Percentiles rank a stretch among this genome's conserved stretches.
Conservation (phyloP, 2,888 invertebrate genomes). For the Scrobipalpa costella region DNA sequence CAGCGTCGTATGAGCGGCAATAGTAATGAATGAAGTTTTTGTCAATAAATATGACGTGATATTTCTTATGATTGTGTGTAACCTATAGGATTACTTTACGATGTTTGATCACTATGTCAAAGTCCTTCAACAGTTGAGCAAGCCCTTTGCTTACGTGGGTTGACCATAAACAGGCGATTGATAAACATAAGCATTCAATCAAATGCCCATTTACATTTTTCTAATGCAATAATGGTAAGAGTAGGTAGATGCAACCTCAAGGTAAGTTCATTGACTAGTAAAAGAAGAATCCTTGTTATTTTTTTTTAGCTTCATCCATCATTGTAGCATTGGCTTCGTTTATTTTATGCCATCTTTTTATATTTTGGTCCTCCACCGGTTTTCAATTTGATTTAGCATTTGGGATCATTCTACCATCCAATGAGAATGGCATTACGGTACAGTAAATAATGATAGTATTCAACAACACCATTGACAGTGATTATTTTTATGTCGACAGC, state of each 20-base stretch:
- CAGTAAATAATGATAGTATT: background rate
- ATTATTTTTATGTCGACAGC: background rate
- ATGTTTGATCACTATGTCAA: background rate
- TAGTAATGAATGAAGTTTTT: background rate
- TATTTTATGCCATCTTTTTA: too few species aligned
- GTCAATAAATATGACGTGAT: background rate
- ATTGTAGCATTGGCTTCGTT: too few species aligned
- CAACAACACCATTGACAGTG: background rate
- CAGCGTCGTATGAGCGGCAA: background rate
- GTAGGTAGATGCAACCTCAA: too few species aligned
- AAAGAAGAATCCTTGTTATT: too few species aligned
- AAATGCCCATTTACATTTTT: too few species aligned
- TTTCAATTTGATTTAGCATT: too few species aligned
- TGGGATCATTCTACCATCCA: too few species aligned
- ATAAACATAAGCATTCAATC: background rate
- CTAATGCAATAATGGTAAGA: too few species aligned
- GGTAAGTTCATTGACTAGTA: too few species aligned
- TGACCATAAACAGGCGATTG: background rate
- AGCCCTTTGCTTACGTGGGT: background rate
- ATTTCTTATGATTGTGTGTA: background rate
- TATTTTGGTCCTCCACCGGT: too few species aligned
- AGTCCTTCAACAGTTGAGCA: background rate
- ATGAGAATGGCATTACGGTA: background rate
- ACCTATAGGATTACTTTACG: too few species aligned
- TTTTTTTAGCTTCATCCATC: too few species aligned